Evolutionary conservation across 1,140 invertebrate species (phyloP).

Genomic region (Micrasema longulum): DNA sequence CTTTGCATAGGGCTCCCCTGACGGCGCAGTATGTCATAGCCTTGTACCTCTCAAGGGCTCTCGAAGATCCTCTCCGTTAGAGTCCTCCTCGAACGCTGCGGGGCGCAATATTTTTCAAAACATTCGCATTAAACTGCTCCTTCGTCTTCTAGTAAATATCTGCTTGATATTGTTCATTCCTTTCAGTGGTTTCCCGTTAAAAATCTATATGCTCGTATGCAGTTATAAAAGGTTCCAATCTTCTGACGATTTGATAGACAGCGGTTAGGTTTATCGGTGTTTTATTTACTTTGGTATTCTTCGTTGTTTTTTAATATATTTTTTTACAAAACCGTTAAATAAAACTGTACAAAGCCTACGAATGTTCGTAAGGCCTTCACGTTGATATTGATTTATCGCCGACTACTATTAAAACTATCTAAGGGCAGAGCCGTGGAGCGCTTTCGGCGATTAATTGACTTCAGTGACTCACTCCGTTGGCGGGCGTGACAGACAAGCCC

Average conservation of each 20-base stretch:
- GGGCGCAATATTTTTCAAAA: constrained; percentile 41
- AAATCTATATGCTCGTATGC: too few relatives aligned
- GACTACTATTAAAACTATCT: neutral
- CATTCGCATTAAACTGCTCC: constrained; percentile 38
- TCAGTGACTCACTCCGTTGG: constrained; percentile 10
- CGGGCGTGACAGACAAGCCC: neutral
- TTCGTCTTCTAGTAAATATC: constrained; percentile 7
- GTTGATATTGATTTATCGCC: too few relatives aligned
- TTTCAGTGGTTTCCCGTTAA: too few relatives aligned
- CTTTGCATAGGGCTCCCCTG: constrained; percentile 12
- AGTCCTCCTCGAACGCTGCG: constrained; percentile 18
- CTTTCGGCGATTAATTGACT: constrained; percentile 25
- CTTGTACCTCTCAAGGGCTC: constrained; percentile 9
- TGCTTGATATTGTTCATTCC: constrained; percentile 5
- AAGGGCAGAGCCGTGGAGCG: constrained; percentile 7
- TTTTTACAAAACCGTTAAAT: too few relatives aligned
- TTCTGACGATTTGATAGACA: too few relatives aligned
- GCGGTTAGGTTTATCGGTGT: too few relatives aligned
- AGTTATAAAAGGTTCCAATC: too few relatives aligned
- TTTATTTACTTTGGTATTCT: too few relatives aligned
- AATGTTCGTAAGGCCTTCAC: too few relatives aligned
- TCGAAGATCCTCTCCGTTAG: constrained; percentile 19
- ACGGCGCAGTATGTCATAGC: neutral
- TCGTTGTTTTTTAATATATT: too few relatives aligned
- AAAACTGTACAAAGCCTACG: too few relatives aligned